phyloP scores from a whole-genome alignment of 2,797 vertebrate genomes.

The Tokudaia tokunoshimensis region DNA sequence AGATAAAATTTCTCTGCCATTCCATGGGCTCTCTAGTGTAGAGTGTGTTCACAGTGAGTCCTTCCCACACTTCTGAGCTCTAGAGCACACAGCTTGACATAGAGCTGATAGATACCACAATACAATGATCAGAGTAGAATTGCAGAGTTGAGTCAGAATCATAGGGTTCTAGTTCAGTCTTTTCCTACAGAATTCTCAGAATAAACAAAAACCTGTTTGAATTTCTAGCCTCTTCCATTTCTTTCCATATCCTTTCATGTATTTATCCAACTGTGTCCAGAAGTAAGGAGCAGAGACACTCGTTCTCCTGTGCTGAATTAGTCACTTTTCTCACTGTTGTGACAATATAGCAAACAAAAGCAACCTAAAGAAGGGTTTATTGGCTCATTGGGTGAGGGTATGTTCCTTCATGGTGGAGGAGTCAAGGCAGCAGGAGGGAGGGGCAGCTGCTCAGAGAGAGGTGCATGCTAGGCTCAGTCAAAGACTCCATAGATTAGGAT shows the following conservation, averaged over 20 bases:
- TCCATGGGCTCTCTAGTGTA: background rate
- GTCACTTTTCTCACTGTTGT: background rate
- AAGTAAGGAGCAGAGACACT: background rate
- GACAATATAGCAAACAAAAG: background rate
- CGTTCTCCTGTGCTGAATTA: background rate
- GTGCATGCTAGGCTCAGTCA: background rate
- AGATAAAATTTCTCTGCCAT: background rate
- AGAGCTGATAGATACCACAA: background rate
- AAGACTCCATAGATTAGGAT: background rate
- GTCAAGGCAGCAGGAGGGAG: background rate
- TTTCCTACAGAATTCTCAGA: background rate
- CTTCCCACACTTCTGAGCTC: no score
- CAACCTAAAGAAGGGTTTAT: background rate
- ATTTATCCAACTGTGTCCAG: background rate
- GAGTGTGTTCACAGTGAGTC: background rate
- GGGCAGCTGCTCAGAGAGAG: background rate
- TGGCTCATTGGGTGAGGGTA: no score
- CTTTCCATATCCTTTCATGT: background rate
- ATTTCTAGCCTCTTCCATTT: background rate
- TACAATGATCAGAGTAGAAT: background rate
- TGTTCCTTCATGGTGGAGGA: no score
- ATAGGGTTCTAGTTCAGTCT: background rate
- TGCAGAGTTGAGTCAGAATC: background rate
- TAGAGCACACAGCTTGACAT: background rate
- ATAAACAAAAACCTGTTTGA: background rate